Evolutionary conservation across 2,797 vertebrate genomes (phyloP), one percentile per base, ranked within the genome.

Genomic region (Thalassophryne amazonica): DNA sequence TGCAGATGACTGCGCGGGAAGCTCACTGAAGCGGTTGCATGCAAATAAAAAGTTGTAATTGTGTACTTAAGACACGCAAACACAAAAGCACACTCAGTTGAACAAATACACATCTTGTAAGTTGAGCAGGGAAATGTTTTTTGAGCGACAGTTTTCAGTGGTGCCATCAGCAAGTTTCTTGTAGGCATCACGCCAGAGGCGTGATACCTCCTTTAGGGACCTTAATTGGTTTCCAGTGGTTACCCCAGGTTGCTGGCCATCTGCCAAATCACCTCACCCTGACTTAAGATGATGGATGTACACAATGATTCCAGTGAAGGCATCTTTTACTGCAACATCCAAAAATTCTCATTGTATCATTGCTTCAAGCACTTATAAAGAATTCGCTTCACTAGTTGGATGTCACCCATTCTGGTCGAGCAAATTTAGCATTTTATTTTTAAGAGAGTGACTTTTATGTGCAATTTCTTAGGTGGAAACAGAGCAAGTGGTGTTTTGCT

Each of bases 141-240:
- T 66, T 49, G 41, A 40, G 54, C 50, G 57, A 57, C 60, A 43
- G 60, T 60, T 66, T 79, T 63, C 43, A 64, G 49, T 47, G 7
- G 65, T 7, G 61, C 65, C 81, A 81, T 83, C 77, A 80, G 76
- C 2, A 49, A 52, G 59, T 53, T 65, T n/a, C 69, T 73, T 3
- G 42, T 53, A 60, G 83, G 79, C 73, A 33, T 53, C 47, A 60
- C 72, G 81, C 79, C 85, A 78, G 58, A 69, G 69, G 77, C 54
- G 69, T 65, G 71, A 74, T 74, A 72, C 70, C 72, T 77, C 80
- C 34, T 53, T 81, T 69, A 80, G 69, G 59, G 55, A 66, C 81
- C 82, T 80, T 81, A 85, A 87, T 84, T 78, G 72, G 67, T 85
- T 87, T 84, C 70, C 59, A 59, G 77, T 81, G 76, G 79, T 72